A percentile compares a stretch with the other conserved stretches of the same genome.
phyloP scores from a whole-genome alignment of 1,140 invertebrate species.

The Trinorchestia longiramus region DNA sequence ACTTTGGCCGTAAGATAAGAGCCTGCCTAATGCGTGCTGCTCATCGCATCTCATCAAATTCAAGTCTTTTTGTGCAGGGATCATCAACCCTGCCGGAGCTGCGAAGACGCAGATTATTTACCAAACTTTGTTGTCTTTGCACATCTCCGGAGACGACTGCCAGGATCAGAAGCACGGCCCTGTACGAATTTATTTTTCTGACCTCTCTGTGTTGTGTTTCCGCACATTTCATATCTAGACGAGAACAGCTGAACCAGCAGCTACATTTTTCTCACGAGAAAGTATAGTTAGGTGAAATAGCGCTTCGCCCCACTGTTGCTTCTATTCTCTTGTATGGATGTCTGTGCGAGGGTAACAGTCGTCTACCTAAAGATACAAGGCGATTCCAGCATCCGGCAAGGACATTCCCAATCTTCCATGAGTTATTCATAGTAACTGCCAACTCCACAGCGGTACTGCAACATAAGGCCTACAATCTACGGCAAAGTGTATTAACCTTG shows the following conservation, averaged over 20 bases:
- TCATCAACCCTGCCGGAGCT: background rate
- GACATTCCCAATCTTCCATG: background rate
- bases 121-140: background rate
- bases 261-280: background rate
- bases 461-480: background rate
- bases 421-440: background rate
- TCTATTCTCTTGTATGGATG: background rate
- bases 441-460: background rate
- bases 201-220: background rate
- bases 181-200: background rate
- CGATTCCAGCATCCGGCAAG: background rate
- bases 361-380: background rate
- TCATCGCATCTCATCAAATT: background rate
- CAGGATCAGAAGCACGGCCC: background rate
- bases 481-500: background rate
- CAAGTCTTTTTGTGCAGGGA: background rate
- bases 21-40: background rate
- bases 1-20: background rate
- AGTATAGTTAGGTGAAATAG: background rate
- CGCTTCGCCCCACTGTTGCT: background rate
- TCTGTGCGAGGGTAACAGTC: background rate
- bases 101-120: background rate
- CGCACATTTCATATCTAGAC: background rate
- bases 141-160: background rate
- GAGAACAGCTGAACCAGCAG: background rate